Base-by-base conservation (phyloP, 2,888 invertebrate species). In the Pseudoips prasinana region DNA sequence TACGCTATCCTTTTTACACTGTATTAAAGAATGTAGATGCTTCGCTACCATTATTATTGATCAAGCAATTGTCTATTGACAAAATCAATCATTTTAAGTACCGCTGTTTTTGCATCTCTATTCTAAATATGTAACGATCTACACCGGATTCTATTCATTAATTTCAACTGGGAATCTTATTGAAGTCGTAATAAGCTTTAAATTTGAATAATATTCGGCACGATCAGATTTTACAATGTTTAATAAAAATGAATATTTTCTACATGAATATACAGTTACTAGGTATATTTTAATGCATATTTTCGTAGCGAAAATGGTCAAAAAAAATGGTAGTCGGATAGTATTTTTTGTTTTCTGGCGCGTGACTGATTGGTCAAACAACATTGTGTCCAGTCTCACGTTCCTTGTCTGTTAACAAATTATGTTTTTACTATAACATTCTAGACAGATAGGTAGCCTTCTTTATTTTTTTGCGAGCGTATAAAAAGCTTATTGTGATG, bases 331-430 rank as follows among this genome's bases (percentile, higher is more conserved):
- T 25, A 41, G 43, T 49, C 44, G 50, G 48, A 58, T 41, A 48
- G 48, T 58, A 58, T 64, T 63, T 68, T 66, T 61, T 61, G 53
- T 51, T 46, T 42, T 52, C 29, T 45, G 43, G 54, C 46, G 61
- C 64, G 65, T 73, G 68, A 69, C 72, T 47, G 62, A 73, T 73
- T 64, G 64, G 61, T 56, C 64, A 61, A 57, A 69, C 68, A 63
- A 61, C 60, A 68, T 76, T 73, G 70, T 67, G 54, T 52, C 50
- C 53, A 58, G 67, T 70, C 71, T 71, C 66, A 72, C 70, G 69
- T 62, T 67, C 58, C 66, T 70, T 70, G 72, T 73, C 60, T 66
- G 57, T 64, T 68, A 63, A 73, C 64, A 71, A 73, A 73, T 69
- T 55, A 64, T 59, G 57, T 70, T 70, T 69, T 65, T 63, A 58